A percentile compares a stretch with the other conserved stretches of the same genome.
These are phyloP conservation scores for Ctenochaetus hawaiiensis DNA, from an alignment of 2,797 vertebrate genomes.

Conservation along the genomic window DNA sequence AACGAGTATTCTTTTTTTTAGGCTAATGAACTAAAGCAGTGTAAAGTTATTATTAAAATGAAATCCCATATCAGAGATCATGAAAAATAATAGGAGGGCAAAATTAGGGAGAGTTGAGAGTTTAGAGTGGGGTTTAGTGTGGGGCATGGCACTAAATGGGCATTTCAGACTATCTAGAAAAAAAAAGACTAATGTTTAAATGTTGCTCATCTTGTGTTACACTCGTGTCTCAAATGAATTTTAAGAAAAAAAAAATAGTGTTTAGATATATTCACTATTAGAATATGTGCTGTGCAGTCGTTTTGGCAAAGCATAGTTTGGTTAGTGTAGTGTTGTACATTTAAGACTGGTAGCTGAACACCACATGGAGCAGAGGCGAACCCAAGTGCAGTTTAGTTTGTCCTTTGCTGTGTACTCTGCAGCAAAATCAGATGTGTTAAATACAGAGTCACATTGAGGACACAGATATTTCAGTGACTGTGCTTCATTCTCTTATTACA, in stretches of 20 bases:
- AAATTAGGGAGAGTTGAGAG: conserved; percentile 57
- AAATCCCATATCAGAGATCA: conserved; percentile 56
- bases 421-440: conserved; percentile 62
- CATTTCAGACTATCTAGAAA: conserved; percentile 62
- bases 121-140: conserved; percentile 60
- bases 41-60: conserved; percentile 33
- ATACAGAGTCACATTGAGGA: conserved; percentile 61
- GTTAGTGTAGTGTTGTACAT: conserved; percentile 85
- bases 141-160: conserved; percentile 73
- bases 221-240: conserved; percentile 78
- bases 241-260: conserved; percentile 79
- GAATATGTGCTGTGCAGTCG: conserved; percentile 89
- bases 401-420: conserved; percentile 51
- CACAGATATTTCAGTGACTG: conserved; percentile 64
- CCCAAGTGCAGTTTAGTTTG: conserved; percentile 55
- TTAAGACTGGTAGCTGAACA: conserved; percentile 69
- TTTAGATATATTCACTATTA: conserved; percentile 86
- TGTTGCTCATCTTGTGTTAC: conserved; percentile 84
- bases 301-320: conserved; percentile 89
- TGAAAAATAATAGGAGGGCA: conserved; percentile 45
- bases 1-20: conserved; percentile 53
- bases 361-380: conserved; percentile 53
- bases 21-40: conserved; percentile 55
- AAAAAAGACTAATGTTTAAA: conserved; percentile 68
- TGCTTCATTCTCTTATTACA: conserved; percentile 66